Evolutionary conservation across 2,888 invertebrate genomes (phyloP).

Genomic region (Cephus pygmeus): DNA sequence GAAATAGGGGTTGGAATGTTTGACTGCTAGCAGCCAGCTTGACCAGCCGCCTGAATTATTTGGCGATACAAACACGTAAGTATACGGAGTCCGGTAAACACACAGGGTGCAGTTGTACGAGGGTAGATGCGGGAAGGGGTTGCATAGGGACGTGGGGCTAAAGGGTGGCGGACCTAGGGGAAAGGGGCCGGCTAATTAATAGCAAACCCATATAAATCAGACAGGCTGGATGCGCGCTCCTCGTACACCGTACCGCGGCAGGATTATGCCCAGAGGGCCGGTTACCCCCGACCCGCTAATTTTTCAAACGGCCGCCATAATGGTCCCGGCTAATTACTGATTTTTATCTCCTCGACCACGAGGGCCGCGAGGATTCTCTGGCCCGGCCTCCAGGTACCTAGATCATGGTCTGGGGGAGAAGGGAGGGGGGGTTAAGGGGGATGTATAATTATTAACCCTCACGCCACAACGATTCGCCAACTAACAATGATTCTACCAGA

Average conservation of each 20-base stretch:
- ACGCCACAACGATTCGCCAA: conserved; percentile 37
- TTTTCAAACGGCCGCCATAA: conserved; percentile 65
- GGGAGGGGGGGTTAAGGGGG: conserved; percentile 13
- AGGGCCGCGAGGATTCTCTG: conserved; percentile 37
- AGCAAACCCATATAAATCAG: conserved; percentile 66
- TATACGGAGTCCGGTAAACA: conserved; percentile 43
- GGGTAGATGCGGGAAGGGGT: not conserved
- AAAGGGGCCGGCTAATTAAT: conserved; percentile 57
- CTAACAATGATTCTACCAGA: conserved; percentile 34
- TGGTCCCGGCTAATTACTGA: conserved; percentile 65
- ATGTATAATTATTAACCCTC: conserved; percentile 45
- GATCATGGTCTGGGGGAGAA: conserved; percentile 6
- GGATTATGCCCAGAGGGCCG: conserved; percentile 64
- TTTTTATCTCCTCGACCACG: conserved; percentile 59
- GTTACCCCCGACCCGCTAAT: conserved; percentile 63
- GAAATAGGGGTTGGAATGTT: no score
- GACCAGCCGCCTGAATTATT: conserved; percentile 42
- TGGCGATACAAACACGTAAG: conserved; percentile 50
- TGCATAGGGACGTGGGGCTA: not conserved
- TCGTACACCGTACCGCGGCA: conserved; percentile 40
- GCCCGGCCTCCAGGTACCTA: conserved; percentile 21
- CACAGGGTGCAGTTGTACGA: conserved; percentile 9
- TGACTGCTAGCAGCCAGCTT: no score
- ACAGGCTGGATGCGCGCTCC: conserved; percentile 58
- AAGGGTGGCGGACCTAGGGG: conserved; percentile 6